These are phyloP conservation scores for Hesperophylax magnus DNA, from an alignment of 1,140 invertebrate genomes.

Conservation along the genomic window DNA sequence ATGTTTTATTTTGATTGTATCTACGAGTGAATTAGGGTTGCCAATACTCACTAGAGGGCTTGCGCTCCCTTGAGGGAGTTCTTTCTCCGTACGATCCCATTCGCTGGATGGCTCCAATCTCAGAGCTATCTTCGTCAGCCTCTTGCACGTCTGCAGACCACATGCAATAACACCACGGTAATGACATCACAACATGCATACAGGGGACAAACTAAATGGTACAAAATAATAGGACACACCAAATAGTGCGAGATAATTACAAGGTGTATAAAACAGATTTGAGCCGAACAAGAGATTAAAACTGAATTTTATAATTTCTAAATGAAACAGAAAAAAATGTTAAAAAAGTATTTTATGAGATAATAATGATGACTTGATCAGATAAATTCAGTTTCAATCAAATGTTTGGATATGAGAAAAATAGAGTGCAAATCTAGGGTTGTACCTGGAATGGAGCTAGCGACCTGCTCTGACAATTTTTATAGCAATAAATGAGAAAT, in stretches of 20 bases:
- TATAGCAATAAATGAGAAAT: neutral
- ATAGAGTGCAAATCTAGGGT: neutral
- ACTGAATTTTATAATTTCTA: too few species aligned
- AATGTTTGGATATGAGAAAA: neutral
- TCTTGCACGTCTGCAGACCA: constrained; percentile 68
- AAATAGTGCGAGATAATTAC: neutral
- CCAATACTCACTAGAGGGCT: constrained; percentile 70
- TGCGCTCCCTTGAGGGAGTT: constrained; percentile 63
- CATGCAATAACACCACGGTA: constrained; percentile 46
- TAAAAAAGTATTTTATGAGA: too few species aligned
- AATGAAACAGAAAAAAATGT: too few species aligned
- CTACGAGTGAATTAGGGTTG: constrained; percentile 19
- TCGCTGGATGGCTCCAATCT: constrained; percentile 63
- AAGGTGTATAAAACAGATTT: too few species aligned
- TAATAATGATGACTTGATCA: too few species aligned
- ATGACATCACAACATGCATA: constrained; percentile 24
- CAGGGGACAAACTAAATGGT: neutral
- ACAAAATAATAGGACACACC: neutral
- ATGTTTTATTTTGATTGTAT: too few species aligned
- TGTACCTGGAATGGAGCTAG: neutral
- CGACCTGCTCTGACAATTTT: neutral
- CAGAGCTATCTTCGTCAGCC: constrained; percentile 68
- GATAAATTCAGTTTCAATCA: too few species aligned
- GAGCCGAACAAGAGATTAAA: too few species aligned
- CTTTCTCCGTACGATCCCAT: constrained; percentile 57